These are phyloP conservation scores for Holothuria leucospilota DNA, from an alignment of 53 echinoderm and acorn worm genomes.

Conservation along the genomic window DNA sequence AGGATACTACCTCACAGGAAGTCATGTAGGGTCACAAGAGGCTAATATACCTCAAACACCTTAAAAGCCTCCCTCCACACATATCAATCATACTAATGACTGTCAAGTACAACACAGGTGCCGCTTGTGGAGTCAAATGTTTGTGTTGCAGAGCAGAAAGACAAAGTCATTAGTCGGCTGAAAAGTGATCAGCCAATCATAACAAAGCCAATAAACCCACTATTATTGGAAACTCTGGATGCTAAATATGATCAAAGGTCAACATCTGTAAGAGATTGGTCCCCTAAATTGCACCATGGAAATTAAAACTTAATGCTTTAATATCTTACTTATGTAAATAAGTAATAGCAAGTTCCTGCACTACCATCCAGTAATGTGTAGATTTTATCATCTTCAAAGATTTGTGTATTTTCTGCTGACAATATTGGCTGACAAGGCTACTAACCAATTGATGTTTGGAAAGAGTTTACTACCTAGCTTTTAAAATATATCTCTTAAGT, in stretches of 20 bases:
- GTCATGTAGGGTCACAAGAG: slow-evolving; percentile 2
- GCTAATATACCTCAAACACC: neutral
- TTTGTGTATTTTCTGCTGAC: too few relatives aligned
- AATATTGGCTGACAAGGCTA: too few relatives aligned
- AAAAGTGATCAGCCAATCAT: neutral
- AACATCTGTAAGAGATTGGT: neutral
- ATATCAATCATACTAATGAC: slow-evolving; percentile 32
- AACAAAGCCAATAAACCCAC: slow-evolving; percentile 23
- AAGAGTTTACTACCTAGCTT: too few relatives aligned
- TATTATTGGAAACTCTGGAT: neutral
- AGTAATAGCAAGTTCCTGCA: too few relatives aligned
- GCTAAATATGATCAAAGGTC: slow-evolving; percentile 4
- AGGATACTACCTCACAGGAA: neutral
- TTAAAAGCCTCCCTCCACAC: neutral
- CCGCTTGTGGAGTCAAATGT: slow-evolving; percentile 19
- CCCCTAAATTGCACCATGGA: too few relatives aligned
- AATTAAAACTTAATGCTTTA: too few relatives aligned
- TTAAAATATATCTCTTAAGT: too few relatives aligned
- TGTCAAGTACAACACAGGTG: slow-evolving; percentile 11
- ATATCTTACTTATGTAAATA: too few relatives aligned
- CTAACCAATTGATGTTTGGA: too few relatives aligned
- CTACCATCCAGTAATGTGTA: too few relatives aligned
- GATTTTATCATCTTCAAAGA: too few relatives aligned
- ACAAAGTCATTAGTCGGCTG: slow-evolving; percentile 36
- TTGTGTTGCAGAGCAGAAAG: neutral